Evolutionary conservation across 2,888 invertebrate genomes (phyloP).

Genomic region (Seira ritae): DNA sequence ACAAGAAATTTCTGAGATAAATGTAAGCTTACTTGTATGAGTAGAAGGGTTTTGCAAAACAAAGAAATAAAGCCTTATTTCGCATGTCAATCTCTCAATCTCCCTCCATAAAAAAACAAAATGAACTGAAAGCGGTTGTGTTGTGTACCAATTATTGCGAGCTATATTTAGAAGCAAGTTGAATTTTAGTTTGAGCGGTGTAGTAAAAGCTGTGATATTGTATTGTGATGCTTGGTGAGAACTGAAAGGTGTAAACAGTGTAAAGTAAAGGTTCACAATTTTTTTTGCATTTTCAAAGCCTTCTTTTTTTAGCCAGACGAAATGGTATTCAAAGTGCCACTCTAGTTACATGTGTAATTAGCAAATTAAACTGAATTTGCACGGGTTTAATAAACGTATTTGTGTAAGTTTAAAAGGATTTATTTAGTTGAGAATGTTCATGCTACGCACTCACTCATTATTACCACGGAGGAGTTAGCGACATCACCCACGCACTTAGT

Average conservation of each 20-base stretch:
- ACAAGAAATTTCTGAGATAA: no score
- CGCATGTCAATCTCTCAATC: background rate
- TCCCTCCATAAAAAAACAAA: background rate
- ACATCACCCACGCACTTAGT: slow-evolving; percentile 5
- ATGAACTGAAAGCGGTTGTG: slow-evolving; percentile 3
- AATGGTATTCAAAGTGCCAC: slow-evolving; percentile 2
- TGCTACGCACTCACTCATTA: background rate
- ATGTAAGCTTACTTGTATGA: slow-evolving; percentile 80
- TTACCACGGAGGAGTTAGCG: background rate
- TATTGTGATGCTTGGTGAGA: no score
- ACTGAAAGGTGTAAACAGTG: background rate
- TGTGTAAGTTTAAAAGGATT: background rate
- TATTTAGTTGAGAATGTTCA: background rate
- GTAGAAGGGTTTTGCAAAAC: slow-evolving; percentile 83
- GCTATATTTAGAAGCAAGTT: slow-evolving; percentile 1
- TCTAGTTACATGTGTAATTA: slow-evolving; percentile 6
- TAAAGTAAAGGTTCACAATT: background rate
- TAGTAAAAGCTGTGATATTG: no score
- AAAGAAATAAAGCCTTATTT: slow-evolving; percentile 27
- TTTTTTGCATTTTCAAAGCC: background rate
- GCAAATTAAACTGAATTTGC: slow-evolving; percentile 7
- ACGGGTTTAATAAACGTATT: background rate
- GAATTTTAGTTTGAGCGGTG: no score
- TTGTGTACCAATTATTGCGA: slow-evolving; percentile 8
- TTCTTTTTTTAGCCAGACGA: background rate